Evolutionary conservation across 2,888 invertebrate species (phyloP).

Genomic region (Epiblema foenella): DNA sequence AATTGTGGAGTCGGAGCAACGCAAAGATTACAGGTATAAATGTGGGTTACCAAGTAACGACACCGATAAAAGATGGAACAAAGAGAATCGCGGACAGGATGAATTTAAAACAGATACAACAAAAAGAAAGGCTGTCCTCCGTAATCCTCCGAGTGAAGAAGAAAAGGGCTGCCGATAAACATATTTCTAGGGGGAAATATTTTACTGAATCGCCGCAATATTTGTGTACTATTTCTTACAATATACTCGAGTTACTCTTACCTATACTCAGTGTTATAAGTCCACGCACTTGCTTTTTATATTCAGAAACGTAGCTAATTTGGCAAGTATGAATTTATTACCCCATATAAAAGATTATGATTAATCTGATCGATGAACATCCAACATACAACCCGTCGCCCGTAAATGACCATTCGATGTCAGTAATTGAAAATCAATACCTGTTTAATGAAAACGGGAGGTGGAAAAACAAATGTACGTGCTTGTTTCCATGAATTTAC

Average conservation of each 20-base stretch:
- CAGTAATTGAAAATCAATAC: constrained; percentile 64
- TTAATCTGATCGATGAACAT: constrained; percentile 32
- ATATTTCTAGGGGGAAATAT: constrained; percentile 26
- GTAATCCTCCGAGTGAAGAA: constrained; percentile 20
- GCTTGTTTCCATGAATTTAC: constrained; percentile 15
- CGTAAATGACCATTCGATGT: constrained; percentile 46
- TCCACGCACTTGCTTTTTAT: background rate
- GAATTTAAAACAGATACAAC: constrained; percentile 40
- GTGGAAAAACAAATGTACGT: constrained; percentile 49
- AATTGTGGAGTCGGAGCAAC: constrained; percentile 35
- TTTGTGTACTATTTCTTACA: background rate
- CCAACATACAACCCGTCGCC: constrained; percentile 17
- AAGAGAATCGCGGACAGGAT: constrained; percentile 35
- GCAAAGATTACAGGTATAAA: constrained; percentile 40
- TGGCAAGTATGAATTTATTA: background rate
- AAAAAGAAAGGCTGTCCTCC: constrained; percentile 24
- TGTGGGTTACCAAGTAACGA: constrained; percentile 32
- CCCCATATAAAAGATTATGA: constrained; percentile 24
- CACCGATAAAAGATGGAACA: constrained; percentile 42
- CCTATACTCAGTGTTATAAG: too few species aligned
- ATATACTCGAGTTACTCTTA: too few species aligned
- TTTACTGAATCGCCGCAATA: constrained; percentile 1
- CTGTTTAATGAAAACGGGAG: constrained; percentile 53
- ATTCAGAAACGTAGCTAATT: constrained; percentile 3
- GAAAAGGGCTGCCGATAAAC: constrained; percentile 29